Evolutionary conservation across 2,888 invertebrate genomes (phyloP).

Genomic region (Nyleta sp.): DNA sequence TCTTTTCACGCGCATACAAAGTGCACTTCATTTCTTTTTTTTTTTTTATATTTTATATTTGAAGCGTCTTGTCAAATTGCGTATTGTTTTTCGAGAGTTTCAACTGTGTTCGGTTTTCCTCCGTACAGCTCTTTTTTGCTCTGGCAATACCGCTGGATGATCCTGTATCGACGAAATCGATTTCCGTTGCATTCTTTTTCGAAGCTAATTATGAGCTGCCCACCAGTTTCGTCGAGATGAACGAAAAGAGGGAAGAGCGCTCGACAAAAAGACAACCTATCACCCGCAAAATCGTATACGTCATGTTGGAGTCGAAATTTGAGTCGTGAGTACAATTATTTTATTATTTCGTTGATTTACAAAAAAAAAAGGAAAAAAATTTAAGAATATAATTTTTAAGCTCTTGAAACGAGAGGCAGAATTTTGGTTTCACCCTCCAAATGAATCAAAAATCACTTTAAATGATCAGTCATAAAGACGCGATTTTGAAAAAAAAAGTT

Average conservation of each 20-base stretch:
- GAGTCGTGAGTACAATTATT: slow-evolving; percentile 72
- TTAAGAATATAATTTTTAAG: too few relatives aligned
- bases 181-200: slow-evolving; percentile 89
- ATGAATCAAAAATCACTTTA: too few relatives aligned
- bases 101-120: slow-evolving; percentile 23
- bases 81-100: slow-evolving; percentile 53
- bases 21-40: too few relatives aligned
- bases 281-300: slow-evolving; percentile 71
- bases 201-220: slow-evolving; percentile 87
- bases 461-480: too few relatives aligned
- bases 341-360: slow-evolving; percentile 36
- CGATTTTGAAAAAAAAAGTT: background rate
- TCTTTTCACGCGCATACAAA: too few relatives aligned
- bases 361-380: too few relatives aligned
- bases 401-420: too few relatives aligned
- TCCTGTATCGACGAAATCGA: slow-evolving; percentile 85
- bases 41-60: slow-evolving; percentile 13
- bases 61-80: slow-evolving; percentile 28
- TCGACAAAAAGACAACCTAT: slow-evolving; percentile 67
- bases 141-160: slow-evolving; percentile 88
- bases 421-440: too few relatives aligned
- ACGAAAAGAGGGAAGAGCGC: slow-evolving; percentile 55
- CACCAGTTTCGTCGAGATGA: slow-evolving; percentile 80
- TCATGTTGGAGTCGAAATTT: slow-evolving; percentile 75
- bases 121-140: slow-evolving; percentile 86